These are phyloP conservation scores for Acrocephalus kingi DNA, from an alignment of 2,113 vertebrate species.

Conservation along the genomic window DNA sequence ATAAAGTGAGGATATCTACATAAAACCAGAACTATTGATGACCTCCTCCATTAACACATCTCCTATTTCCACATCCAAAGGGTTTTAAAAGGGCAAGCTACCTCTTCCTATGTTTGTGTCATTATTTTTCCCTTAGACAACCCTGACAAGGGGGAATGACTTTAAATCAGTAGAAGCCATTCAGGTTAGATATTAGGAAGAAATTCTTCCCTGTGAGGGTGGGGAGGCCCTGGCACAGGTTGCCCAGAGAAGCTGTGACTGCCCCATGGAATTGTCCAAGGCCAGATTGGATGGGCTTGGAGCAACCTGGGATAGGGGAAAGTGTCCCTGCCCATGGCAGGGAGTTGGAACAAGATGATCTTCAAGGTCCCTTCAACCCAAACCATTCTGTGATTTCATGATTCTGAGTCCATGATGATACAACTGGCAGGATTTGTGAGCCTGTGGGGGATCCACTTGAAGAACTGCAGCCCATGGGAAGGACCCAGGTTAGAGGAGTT, in stretches of 20 bases:
- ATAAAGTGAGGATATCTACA: background rate
- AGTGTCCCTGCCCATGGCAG: background rate
- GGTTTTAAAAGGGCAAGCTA: background rate
- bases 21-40: background rate
- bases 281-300: background rate
- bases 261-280: background rate
- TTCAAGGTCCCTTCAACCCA: background rate
- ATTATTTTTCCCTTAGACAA: background rate
- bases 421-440: background rate
- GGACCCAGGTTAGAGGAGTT: no score
- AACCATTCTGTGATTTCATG: background rate
- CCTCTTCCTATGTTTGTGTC: background rate
- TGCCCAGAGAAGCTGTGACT: background rate
- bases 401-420: background rate
- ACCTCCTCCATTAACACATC: background rate
- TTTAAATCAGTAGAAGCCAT: background rate
- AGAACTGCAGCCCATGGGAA: background rate
- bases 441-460: background rate
- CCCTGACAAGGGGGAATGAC: background rate
- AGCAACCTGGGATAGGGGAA: background rate
- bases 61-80: background rate
- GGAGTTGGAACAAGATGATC: accelerated
- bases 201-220: background rate
- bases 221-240: accelerated
- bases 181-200: background rate